Percentiles rank a stretch among this genome's conserved stretches.
Evolutionary conservation across 2,888 invertebrate species (phyloP).

Genomic region (Spodoptera picta): DNA sequence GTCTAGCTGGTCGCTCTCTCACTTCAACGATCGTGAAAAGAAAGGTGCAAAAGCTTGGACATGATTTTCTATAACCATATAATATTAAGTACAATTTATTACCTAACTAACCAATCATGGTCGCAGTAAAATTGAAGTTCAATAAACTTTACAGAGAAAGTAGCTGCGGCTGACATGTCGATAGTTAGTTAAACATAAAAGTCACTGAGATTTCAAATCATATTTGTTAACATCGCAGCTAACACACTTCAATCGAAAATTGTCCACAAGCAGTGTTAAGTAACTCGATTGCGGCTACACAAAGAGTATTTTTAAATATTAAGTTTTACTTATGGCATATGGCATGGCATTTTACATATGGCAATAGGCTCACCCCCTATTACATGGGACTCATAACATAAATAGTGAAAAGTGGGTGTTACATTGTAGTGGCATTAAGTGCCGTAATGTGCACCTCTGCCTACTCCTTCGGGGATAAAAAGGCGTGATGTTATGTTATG

Average conservation of each 20-base stretch:
- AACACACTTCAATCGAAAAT: conserved; percentile 20
- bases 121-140: conserved; percentile 40
- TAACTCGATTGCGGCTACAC: not conserved
- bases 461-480: too few relatives aligned
- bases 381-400: too few relatives aligned
- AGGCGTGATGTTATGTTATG: too few relatives aligned
- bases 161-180: conserved; percentile 31
- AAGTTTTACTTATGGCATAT: too few relatives aligned
- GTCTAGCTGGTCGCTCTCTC: conserved; percentile 60
- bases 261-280: conserved; percentile 22
- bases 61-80: conserved; percentile 37
- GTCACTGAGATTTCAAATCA: conserved; percentile 29
- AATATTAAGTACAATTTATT: conserved; percentile 25
- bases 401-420: too few relatives aligned
- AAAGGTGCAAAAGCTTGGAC: conserved; percentile 52
- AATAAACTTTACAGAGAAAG: conserved; percentile 51
- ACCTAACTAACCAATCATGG: conserved; percentile 32
- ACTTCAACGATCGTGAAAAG: conserved; percentile 50
- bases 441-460: too few relatives aligned
- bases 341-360: too few relatives aligned
- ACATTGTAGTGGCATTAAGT: too few relatives aligned
- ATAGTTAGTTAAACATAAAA: conserved; percentile 43
- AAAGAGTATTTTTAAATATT: not conserved
- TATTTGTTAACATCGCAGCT: conserved; percentile 12
- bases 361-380: too few relatives aligned